Percentiles rank a stretch among this genome's conserved stretches.
Conservation (phyloP, 2,113 vertebrate genomes). For the Tricholaema leucomelas region DNA sequence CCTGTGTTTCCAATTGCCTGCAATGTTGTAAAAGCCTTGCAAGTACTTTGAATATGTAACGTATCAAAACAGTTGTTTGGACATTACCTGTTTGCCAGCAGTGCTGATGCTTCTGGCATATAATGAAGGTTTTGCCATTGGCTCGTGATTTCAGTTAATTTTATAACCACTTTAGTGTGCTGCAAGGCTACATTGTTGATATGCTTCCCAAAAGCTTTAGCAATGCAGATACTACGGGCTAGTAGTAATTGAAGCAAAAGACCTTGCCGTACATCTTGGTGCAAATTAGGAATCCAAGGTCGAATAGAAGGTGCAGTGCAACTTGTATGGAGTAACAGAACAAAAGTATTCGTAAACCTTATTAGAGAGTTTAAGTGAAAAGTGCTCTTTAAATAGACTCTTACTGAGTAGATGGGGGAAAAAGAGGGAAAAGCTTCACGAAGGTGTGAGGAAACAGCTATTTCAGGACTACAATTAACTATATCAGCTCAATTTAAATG, state of each 20-base stretch:
- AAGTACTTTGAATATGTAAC: background rate
- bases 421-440: background rate
- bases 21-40: background rate
- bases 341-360: background rate
- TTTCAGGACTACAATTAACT: slow-evolving; percentile 40
- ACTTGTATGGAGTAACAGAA: background rate
- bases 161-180: background rate
- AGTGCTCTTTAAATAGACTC: slow-evolving; percentile 8
- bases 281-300: slow-evolving; percentile 72
- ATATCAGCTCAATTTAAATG: slow-evolving; percentile 24
- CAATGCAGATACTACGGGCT: slow-evolving; percentile 61
- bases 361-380: background rate
- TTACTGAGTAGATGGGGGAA: background rate
- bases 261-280: slow-evolving; percentile 20
- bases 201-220: slow-evolving; percentile 43
- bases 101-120: background rate
- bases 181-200: background rate
- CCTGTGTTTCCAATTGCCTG: background rate
- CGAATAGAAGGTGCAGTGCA: slow-evolving; percentile 58
- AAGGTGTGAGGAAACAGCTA: slow-evolving; percentile 50
- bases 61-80: background rate
- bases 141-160: background rate
- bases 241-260: slow-evolving; percentile 64
- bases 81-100: background rate
- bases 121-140: background rate